phyloP scores from a whole-genome alignment of 2,888 invertebrate genomes.

The Pterostichus madidus region DNA sequence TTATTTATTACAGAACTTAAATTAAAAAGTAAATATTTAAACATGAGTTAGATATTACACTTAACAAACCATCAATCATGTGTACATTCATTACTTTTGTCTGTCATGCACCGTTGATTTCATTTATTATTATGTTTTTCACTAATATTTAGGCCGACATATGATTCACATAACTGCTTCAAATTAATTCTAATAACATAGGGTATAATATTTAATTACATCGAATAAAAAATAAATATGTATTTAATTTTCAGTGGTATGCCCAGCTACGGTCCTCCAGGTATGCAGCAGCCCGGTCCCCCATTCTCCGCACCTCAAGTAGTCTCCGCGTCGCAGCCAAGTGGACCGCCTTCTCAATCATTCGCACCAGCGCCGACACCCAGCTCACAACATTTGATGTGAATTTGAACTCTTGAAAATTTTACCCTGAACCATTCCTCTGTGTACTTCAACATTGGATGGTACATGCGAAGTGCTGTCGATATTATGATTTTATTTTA shows the following conservation, averaged over 20 bases:
- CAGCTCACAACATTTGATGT: constrained; percentile 57
- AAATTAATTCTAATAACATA: no score
- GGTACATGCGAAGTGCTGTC: background rate
- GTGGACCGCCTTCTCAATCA: constrained; percentile 14
- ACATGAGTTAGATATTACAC: no score
- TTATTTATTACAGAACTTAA: no score
- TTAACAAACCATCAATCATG: no score
- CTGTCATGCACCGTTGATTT: no score
- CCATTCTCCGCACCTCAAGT: constrained; percentile 50
- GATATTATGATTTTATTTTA: constrained; percentile 22
- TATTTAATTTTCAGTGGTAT: constrained; percentile 16
- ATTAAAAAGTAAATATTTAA: no score
- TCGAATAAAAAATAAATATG: no score
- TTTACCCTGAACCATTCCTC: background rate
- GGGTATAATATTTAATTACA: no score
- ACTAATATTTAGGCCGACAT: no score
- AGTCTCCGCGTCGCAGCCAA: constrained; percentile 24
- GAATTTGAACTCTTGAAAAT: constrained; percentile 27
- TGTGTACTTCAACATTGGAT: background rate
- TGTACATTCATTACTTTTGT: no score
- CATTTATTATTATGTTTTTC: no score
- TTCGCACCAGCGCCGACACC: constrained; percentile 46
- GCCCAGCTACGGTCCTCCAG: constrained; percentile 52
- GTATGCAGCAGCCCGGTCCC: constrained; percentile 41
- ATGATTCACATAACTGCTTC: no score